Evolutionary conservation across 2,797 vertebrate genomes (phyloP).

Genomic region (Avahi laniger): DNA sequence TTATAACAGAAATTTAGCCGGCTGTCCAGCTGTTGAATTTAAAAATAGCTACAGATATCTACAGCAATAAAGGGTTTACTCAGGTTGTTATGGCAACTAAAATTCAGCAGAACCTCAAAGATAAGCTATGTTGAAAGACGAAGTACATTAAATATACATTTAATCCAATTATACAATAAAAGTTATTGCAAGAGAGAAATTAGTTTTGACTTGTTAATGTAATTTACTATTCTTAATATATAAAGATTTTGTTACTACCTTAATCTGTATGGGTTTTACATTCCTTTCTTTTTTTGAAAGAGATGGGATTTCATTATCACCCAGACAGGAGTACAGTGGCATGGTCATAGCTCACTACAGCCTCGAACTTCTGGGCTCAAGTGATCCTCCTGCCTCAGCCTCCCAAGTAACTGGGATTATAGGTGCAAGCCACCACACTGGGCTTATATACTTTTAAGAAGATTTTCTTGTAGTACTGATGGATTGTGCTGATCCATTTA

Average conservation of each 20-base stretch:
- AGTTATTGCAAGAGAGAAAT: slow-evolving; percentile 60
- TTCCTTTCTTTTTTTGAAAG: not conserved
- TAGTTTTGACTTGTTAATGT: slow-evolving; percentile 47
- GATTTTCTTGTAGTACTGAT: slow-evolving; percentile 13
- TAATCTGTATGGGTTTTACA: not conserved
- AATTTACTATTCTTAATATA: slow-evolving; percentile 31
- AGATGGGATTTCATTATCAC: not conserved
- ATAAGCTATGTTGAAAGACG: slow-evolving; percentile 69
- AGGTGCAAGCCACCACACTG: not conserved
- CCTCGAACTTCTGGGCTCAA: not conserved
- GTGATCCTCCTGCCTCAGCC: not conserved
- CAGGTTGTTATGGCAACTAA: slow-evolving; percentile 87
- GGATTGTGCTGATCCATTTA: slow-evolving; percentile 32
- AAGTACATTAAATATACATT: slow-evolving; percentile 70
- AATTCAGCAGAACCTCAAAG: slow-evolving; percentile 82
- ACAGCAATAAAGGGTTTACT: slow-evolving; percentile 84
- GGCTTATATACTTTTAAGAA: slow-evolving; percentile 2
- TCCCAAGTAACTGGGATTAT: not conserved
- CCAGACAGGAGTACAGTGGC: not conserved
- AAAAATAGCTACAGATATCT: slow-evolving; percentile 88
- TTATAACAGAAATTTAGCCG: slow-evolving; percentile 82
- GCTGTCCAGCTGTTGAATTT: slow-evolving; percentile 86
- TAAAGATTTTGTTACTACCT: not conserved
- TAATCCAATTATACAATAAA: slow-evolving; percentile 56
- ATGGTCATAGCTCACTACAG: not conserved